Evolutionary conservation across 1,140 invertebrate genomes (phyloP), one percentile per base, ranked within the genome.

Genomic region (Geopemphigus sp.): DNA sequence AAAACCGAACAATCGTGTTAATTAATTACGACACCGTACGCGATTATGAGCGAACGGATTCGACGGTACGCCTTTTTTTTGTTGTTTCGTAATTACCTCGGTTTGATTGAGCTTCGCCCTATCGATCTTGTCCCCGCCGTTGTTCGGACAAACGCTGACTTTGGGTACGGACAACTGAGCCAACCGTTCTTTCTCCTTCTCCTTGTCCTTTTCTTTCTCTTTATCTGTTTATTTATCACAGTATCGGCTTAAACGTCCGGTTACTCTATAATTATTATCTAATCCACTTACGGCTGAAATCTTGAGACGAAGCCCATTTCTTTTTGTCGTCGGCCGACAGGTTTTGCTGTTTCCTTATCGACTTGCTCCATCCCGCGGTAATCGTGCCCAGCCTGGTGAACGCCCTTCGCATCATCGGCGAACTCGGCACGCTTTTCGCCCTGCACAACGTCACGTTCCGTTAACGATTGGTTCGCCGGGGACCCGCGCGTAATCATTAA

Each of bases 351-450:
- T 91, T 92, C 80, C 92, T 88, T 82, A 94, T 94, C 26, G 92
- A 94, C 32, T 92, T 88, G 6, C 94, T 94, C 93, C 94, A 96
- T 66, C 94, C 94, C 1, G 94, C 93, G 12, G 94, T 96, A 80
- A 96, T 91, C 10, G 92, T 95, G 17, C 94, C 94, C 68, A 97
- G 86, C 45, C 94, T 88, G 8, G 93, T 94, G 85, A 97, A 95
- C 4, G 94, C 94, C 47, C 95, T 88, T 85, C 95, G 95, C 81
- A 96, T 93, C 93, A 95, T 96, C n/a, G 95, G 95, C 50, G 94
- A 96, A 82, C 93, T 95, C 4, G 95, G 94, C 50, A 96, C 94
- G 85, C 94, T 95, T 88, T 96, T 96, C 81, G 94, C 94, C 84
- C 94, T 90, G 86, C 84, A 87, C 86, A 47, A 39, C 32, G 32